Base-by-base conservation (phyloP, 2,888 invertebrate genomes). In the Drosophila gaucha region DNA sequence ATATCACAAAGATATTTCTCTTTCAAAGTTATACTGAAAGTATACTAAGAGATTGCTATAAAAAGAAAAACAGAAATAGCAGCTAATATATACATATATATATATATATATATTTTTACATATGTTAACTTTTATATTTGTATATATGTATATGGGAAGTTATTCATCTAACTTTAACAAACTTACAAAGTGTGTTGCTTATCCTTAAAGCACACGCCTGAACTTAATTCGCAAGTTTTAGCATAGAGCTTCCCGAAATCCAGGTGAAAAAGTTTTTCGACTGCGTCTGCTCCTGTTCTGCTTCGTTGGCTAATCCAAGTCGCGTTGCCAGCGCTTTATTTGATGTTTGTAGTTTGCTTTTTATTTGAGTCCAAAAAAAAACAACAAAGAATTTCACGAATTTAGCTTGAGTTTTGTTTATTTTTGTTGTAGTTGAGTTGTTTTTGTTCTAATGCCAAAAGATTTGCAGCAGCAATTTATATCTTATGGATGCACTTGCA, bases 401-500 rank as follows among this genome's bases (percentile, higher is more conserved):
- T 31, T 31, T 10, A 18, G 3, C 8, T 36, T 24, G 12, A 24
- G 38, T 8, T 36, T 20, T 30, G 12, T 58, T 20, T 31, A 22
- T 14, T 10, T 36, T 33, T 22, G n/a, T n/a, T 39, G 18, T 3
- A 26, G 31, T 33, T 57, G 24, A 49, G 38, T 57, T 63, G n/a
- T 30, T 46, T 36, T 85, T 85, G 79, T 87, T 74, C 64, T 60
- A 87, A 78, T 71, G 74, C 73, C 74, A 52, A 28, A 62, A 60
- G 55, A 78, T 80, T 67, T 87, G 71, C 65, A 80, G 46, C 71
- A 72, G 52, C 73, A 78, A 82, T 75, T 86, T 88, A 78, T 80
- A 59, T 59, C 59, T 79, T 47, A 18, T 49, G 60, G 46, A 58
- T 67, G 75, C 80, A 80, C 85, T 86, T 77, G 67, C 78, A 55